Evolutionary conservation across 2,797 vertebrate species (phyloP), one percentile per base, ranked within the genome.

Genomic region (Loriculus beryllinus): DNA sequence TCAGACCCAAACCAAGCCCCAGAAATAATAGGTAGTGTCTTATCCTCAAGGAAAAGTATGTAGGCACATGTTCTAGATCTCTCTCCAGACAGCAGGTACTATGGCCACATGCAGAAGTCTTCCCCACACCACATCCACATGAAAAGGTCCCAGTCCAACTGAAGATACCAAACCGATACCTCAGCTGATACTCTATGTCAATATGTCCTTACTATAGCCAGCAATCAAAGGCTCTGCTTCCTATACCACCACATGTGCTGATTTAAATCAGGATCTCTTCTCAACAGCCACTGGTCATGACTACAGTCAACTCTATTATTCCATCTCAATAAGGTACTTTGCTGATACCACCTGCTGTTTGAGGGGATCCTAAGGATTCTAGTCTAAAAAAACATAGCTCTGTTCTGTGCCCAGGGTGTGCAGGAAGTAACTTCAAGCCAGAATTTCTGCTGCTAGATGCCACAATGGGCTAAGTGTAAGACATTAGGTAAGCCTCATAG

Each of bases 201-300:
- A 1, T 5, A 42, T 7, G 23, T 1, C 19, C 52, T 43, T 8
- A 42, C 1, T n/a, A 29, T 1, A 83, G 47, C 18, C 1, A 2
- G 19, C 11, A 47, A 5, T 26, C 59, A 59, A 80, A 35, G 39
- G 40, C 28, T 67, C 20, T 70, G 26, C 39, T 85, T 43, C 39
- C 48, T 63, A 26, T 45, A 70, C 25, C 23, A 65, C 23, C 40
- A 70, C 33, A 14, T 2, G 25, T 71, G 20, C 52, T 33, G n/a
- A 33, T 33, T 56, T 10, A 56, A 56, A 33, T 33, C 54, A 56
- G 21, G n/a, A 33, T 56, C n/a, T 76, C n/a, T 75, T 57, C 45
- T 54, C 52, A 23, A 42, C 1, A 57, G 68, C 33, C 2, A 2
- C 33, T 43, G 10, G 49, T 39, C 20, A 43, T 3, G 14, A 59